phyloP scores from a whole-genome alignment of 2,888 invertebrate species.

The Microplitis deprimator region DNA sequence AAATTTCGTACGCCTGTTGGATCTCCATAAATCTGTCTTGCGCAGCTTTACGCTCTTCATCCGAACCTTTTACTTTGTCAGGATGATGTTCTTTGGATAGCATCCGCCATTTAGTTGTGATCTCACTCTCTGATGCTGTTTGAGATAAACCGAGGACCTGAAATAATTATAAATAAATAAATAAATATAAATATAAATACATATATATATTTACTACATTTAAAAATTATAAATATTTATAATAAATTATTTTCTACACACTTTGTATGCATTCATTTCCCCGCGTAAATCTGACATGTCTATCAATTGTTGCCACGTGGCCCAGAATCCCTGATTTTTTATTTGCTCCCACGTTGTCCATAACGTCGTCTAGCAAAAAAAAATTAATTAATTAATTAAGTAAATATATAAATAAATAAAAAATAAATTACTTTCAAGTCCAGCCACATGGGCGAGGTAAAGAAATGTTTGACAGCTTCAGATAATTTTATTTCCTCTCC shows the following conservation, averaged over 20 bases:
- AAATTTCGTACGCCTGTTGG: slow-evolving; percentile 91
- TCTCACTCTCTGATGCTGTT: slow-evolving; percentile 88
- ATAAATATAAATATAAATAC: slow-evolving; percentile 2
- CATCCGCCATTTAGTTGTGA: slow-evolving; percentile 85
- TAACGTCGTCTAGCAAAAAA: slow-evolving; percentile 69
- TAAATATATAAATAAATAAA: background rate
- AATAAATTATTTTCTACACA: slow-evolving; percentile 62
- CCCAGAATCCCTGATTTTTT: slow-evolving; percentile 85
- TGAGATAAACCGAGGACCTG: slow-evolving; percentile 83
- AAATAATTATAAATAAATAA: slow-evolving; percentile 42
- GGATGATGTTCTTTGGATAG: slow-evolving; percentile 92
- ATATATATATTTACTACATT: slow-evolving; percentile 25
- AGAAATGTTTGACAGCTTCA: slow-evolving; percentile 90
- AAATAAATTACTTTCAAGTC: slow-evolving; percentile 72
- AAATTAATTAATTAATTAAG: no score
- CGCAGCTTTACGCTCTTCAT: slow-evolving; percentile 78
- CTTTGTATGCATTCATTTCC: slow-evolving; percentile 90
- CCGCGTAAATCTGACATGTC: slow-evolving; percentile 92
- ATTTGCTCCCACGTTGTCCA: slow-evolving; percentile 84
- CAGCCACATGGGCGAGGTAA: slow-evolving; percentile 84
- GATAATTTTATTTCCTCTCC: slow-evolving; percentile 91
- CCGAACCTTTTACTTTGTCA: slow-evolving; percentile 87
- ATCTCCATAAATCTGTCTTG: slow-evolving; percentile 93
- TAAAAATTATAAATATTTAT: slow-evolving; percentile 7
- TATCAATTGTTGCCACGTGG: slow-evolving; percentile 89